Evolutionary conservation across 2,797 vertebrate genomes (phyloP), one percentile per base, ranked within the genome.

Genomic region (Sparus aurata): DNA sequence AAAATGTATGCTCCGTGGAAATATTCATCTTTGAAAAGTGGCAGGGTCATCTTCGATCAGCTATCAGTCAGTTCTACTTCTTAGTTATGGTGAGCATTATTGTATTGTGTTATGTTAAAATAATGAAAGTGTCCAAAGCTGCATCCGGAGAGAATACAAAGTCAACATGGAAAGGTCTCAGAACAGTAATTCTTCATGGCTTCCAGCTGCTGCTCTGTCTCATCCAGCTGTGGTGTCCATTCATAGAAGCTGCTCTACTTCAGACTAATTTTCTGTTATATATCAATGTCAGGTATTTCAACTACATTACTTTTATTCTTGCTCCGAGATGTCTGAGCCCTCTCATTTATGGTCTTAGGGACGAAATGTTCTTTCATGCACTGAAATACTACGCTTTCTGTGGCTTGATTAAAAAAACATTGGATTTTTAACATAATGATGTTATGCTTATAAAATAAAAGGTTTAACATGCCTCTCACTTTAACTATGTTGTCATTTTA

Each of bases 301-400:
- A 90, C n/a, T 94, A 90, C 16, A 53, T 95, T 1, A 17, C 30
- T 5, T 93, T 94, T 41, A 30, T 25, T 66, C 85, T 94, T 45
- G 61, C 59, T 9, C 90, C 92, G 6, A 82, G 85, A 55, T 91
- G 91, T 81, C 61, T 94, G 47, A 93, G 90, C 81, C 92, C 93
- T 49, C 84, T 95, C n/a, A 85, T 94, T 72, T 94, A 94, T 80
- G 92, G 93, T 57, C 77, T 91, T n/a, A 85, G 87, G 25, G 90
- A 93, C 71, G 73, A 88, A 9, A 80, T 10, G 0, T 93, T 94
- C 84, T 72, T 78, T 43, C 4, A 23, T 3, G 77, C 60, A 49
- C 15, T 92, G 53, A 92, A 73, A 76, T n/a, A 74, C 11, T 61
- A 46, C 25, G 57, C 57, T 22, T 23, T 88, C 47, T 88, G 62